Conservation (phyloP, 1,140 invertebrate genomes). For the Calephelis virginiensis region DNA sequence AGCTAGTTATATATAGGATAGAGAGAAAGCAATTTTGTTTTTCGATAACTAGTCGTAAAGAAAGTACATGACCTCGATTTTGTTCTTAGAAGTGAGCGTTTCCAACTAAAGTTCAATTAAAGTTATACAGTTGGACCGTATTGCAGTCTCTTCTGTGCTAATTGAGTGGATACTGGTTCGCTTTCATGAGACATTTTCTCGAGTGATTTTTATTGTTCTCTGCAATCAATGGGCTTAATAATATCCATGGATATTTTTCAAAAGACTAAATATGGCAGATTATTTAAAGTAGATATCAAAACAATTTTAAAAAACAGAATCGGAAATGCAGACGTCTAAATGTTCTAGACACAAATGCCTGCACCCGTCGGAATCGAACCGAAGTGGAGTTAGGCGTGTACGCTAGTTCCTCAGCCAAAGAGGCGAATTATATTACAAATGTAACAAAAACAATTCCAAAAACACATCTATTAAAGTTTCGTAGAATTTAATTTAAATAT, state of each 20-base stretch:
- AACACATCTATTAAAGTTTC: not conserved
- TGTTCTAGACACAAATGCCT: too few relatives aligned
- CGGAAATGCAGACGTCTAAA: too few relatives aligned
- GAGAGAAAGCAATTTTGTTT: too few relatives aligned
- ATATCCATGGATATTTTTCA: not conserved
- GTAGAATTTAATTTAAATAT: slow-evolving; percentile 2
- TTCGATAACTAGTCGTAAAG: not conserved
- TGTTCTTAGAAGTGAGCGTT: not conserved
- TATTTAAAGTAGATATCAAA: too few relatives aligned
- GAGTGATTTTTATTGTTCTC: not conserved
- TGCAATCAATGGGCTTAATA: not conserved
- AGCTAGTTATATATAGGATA: too few relatives aligned
- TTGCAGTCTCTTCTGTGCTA: slow-evolving; percentile 4
- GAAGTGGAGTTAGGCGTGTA: too few relatives aligned
- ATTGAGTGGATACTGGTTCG: not conserved
- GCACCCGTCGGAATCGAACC: too few relatives aligned
- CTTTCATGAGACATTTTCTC: not conserved
- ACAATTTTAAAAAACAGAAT: too few relatives aligned
- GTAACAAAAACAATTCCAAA: too few relatives aligned
- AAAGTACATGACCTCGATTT: not conserved
- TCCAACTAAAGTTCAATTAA: slow-evolving; percentile 7
- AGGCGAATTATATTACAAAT: too few relatives aligned
- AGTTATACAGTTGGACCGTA: slow-evolving; percentile 5
- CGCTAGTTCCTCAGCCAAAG: too few relatives aligned
- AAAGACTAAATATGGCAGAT: not conserved